Evolutionary conservation across 92 coral and sea anemone species (phyloP).

Genomic region (Zoanthus gigantus): DNA sequence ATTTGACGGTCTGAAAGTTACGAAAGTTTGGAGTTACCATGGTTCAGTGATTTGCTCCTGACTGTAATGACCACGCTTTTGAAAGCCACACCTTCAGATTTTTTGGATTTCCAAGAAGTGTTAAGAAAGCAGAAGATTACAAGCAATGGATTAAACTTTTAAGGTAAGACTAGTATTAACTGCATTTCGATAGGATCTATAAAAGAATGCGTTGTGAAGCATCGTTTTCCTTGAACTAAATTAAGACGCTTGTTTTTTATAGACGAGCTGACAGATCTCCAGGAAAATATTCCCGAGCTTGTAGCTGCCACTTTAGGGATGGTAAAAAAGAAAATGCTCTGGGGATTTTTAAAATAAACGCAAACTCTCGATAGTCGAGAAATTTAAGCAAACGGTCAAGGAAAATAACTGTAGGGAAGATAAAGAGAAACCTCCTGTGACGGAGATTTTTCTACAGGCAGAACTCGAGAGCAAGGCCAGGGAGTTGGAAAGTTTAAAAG

Average conservation of each 20-base stretch:
- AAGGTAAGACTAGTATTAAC: not conserved
- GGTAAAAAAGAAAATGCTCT: no score
- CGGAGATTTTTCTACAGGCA: no score
- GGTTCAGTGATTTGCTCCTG: slow-evolving; percentile 37
- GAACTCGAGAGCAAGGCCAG: no score
- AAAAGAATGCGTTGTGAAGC: no score
- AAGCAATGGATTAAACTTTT: slow-evolving; percentile 17
- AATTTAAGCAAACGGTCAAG: no score
- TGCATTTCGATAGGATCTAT: not conserved
- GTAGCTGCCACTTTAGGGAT: not conserved
- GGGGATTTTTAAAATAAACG: no score
- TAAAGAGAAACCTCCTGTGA: no score
- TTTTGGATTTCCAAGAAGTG: slow-evolving; percentile 28
- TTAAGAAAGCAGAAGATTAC: slow-evolving; percentile 18
- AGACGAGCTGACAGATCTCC: not conserved
- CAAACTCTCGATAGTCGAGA: no score
- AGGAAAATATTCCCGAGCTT: not conserved
- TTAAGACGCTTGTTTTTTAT: not conserved
- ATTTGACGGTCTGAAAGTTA: no score
- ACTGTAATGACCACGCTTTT: slow-evolving; percentile 19
- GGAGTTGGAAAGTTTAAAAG: no score
- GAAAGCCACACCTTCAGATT: slow-evolving; percentile 33
- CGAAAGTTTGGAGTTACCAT: not conserved
- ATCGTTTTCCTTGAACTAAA: no score
- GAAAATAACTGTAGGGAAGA: no score